Percentiles rank a stretch among this genome's conserved stretches.
Evolutionary conservation across 2,113 vertebrate species (phyloP).

Genomic region (Pholis gunnellus): DNA sequence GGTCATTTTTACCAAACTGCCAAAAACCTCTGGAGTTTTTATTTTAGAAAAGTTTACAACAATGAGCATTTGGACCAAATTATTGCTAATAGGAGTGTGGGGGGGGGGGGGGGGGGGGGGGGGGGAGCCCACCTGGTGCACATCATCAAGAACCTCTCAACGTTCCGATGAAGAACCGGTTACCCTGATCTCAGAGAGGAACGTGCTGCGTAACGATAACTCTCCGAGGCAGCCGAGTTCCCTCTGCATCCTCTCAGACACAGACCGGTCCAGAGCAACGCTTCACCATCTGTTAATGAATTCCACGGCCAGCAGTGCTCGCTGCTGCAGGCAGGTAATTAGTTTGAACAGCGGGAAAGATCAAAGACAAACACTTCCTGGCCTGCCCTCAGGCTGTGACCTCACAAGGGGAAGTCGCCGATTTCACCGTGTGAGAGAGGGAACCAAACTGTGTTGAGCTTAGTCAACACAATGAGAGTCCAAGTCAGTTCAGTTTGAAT

Average conservation of each 20-base stretch:
- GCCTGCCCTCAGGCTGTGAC: slow-evolving; percentile 65
- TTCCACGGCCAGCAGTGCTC: slow-evolving; percentile 55
- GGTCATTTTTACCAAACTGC: neutral
- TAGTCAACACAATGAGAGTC: slow-evolving; percentile 32
- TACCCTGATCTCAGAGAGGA: slow-evolving; percentile 32
- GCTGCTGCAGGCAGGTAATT: slow-evolving; percentile 76
- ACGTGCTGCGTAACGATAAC: neutral
- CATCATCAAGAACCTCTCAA: neutral
- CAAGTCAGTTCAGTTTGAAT: slow-evolving; percentile 5
- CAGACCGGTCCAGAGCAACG: slow-evolving; percentile 65
- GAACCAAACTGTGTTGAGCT: slow-evolving; percentile 35
- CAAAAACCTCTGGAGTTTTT: neutral
- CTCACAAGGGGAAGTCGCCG: slow-evolving; percentile 68
- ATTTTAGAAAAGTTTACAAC: neutral
- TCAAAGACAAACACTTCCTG: slow-evolving; percentile 71
- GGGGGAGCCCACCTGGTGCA: too few species aligned
- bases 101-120: too few species aligned
- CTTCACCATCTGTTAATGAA: slow-evolving; percentile 73
- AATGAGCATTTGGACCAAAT: neutral
- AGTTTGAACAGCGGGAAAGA: slow-evolving; percentile 78
- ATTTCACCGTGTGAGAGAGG: slow-evolving; percentile 59
- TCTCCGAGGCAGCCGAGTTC: slow-evolving; percentile 36
- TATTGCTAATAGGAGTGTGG: neutral
- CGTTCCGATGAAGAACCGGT: slow-evolving; percentile 8
- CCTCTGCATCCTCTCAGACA: slow-evolving; percentile 46